Conservation (phyloP, 2,797 vertebrate genomes). For the Numenius phaeopus region DNA sequence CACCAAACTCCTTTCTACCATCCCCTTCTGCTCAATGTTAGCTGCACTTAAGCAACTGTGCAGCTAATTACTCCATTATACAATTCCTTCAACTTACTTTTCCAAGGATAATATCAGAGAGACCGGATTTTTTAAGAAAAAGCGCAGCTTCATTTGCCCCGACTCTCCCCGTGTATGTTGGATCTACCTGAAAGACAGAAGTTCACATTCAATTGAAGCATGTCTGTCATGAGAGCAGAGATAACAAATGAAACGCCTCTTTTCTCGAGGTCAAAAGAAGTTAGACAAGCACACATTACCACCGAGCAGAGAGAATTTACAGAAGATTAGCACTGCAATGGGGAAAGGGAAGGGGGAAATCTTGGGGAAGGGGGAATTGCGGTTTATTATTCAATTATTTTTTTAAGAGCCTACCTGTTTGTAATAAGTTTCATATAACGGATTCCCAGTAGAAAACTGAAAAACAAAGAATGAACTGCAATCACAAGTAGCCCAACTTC, state of each 20-base stretch:
- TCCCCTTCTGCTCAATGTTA: not conserved
- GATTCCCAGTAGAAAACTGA: constrained; percentile 91
- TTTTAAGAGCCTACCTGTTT: constrained; percentile 87
- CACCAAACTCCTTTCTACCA: not conserved
- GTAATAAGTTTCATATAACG: constrained; percentile 92
- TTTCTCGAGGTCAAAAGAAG: not conserved
- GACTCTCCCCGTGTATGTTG: constrained; percentile 91
- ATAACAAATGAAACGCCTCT: not conserved
- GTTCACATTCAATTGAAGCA: not conserved
- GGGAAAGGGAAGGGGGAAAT: not conserved
- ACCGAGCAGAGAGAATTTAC: not conserved
- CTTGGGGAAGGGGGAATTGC: not conserved
- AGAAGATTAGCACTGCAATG: not conserved
- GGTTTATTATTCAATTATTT: not conserved
- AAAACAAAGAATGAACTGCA: constrained; percentile 1
- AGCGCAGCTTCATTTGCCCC: constrained; percentile 95
- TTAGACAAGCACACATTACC: not conserved
- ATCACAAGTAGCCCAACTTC: not conserved
- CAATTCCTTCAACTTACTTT: constrained; percentile 84
- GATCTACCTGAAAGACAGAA: constrained; percentile 88
- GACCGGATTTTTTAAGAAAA: constrained; percentile 95
- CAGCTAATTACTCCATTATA: not conserved
- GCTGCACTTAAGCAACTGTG: not conserved
- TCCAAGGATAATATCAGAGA: constrained; percentile 91
- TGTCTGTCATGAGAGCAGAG: not conserved